Evolutionary conservation across 1,140 invertebrate genomes (phyloP), one percentile per base, ranked within the genome.

Genomic region (Probaryconus sp.): DNA sequence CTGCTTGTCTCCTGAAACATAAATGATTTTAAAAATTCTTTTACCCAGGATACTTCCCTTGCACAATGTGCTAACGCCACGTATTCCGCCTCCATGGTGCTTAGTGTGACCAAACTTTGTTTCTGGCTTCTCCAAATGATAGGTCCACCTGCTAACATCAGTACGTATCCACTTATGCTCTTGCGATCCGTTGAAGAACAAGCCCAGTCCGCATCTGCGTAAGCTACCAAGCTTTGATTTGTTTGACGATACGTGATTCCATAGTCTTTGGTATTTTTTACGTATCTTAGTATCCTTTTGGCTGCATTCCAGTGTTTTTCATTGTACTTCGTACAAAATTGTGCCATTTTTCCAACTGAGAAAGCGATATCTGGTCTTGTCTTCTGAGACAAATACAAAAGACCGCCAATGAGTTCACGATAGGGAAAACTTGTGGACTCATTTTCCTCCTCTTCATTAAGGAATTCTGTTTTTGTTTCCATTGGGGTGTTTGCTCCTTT

Each of bases 331-430:
- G 56, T 28, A 5, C 43, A 61, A 38, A 76, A 86, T 43, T 67
- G 55, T 9, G 77, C 40, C 13, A 83, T 18, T 14, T 43, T 74
- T 21, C 70, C 77, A 6, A 82, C 79, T 0, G 81, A 64, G 69
- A 77, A 86, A 1, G 74, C 31, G 5, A 88, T 85, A 47, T 87
- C 83, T n/a, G 85, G 87, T 48, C 85, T 61, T 9, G 84, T 85
- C 14, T 51, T 75, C 6, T 76, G 43, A 0, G 82, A 53, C 6
- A 84, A 5, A 65, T 83, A 88, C 3, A 88, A 42, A 16, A 88
- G 71, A 14, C 77, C 51, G 10, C 85, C 81, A 14, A 87, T 79
- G 0, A 76, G 30, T 43, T 83, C 79, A 26, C 76, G 60, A 56
- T 80, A 87, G n/a, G 75, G 75, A 5, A 65, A 28, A 33, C 53